These are phyloP conservation scores for Octopus sinensis DNA, from an alignment of 1,140 invertebrate species.

Conservation along the genomic window DNA sequence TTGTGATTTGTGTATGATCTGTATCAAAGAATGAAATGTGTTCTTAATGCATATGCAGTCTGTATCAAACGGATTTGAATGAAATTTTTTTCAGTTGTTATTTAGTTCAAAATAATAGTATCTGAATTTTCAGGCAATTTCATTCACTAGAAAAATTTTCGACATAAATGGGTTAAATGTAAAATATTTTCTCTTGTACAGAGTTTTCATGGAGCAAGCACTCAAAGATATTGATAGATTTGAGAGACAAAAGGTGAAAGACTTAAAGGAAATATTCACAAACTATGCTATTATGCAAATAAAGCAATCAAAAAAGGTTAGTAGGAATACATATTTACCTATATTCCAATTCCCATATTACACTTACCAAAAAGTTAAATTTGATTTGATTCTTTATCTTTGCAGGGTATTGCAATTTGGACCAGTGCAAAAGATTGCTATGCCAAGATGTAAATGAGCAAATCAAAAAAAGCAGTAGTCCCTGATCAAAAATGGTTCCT, in stretches of 20 bases:
- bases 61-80: too few species aligned
- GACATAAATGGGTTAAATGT: too few species aligned
- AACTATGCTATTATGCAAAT: slow-evolving; percentile 75
- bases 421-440: slow-evolving; percentile 54
- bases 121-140: too few species aligned
- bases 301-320: slow-evolving; percentile 77
- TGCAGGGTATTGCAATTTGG: slow-evolving; percentile 54
- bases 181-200: slow-evolving; percentile 56
- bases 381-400: slow-evolving; percentile 20
- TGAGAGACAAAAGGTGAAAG: slow-evolving; percentile 73
- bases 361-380: not conserved
- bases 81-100: too few species aligned
- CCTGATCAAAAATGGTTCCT: too few species aligned
- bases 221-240: slow-evolving; percentile 74
- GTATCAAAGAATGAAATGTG: too few species aligned
- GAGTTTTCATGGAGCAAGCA: slow-evolving; percentile 71
- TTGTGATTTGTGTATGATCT: too few species aligned
- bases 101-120: too few species aligned
- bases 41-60: too few species aligned
- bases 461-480: too few species aligned
- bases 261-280: slow-evolving; percentile 74
- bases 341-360: too few species aligned
- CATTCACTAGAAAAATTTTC: too few species aligned
- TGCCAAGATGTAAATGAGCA: slow-evolving; percentile 43
- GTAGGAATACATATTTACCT: not conserved